A percentile compares a stretch with the other conserved stretches of the same genome.
phyloP scores from a whole-genome alignment of 1,140 invertebrate species.

The Leptestheria dahalacensis region DNA sequence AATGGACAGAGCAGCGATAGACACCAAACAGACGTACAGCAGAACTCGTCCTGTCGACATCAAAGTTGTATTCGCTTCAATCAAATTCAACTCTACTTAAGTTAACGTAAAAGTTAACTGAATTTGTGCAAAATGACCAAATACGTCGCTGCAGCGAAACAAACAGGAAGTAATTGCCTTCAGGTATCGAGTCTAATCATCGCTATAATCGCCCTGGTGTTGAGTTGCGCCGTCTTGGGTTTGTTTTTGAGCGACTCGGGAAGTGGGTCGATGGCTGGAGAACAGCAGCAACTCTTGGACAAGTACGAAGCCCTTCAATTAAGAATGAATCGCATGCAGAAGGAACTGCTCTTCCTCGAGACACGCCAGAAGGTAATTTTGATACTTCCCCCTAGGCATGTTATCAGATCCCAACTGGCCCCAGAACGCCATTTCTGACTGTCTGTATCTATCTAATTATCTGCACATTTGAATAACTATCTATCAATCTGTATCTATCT shows the following conservation, averaged over 20 bases:
- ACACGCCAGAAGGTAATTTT: neutral
- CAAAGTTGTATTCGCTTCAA: no score
- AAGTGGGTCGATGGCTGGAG: neutral
- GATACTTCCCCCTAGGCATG: neutral
- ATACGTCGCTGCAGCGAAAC: neutral
- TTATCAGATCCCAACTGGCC: no score
- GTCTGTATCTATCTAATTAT: no score
- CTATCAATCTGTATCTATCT: no score
- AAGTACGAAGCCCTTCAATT: neutral
- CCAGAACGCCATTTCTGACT: no score
- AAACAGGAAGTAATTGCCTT: neutral
- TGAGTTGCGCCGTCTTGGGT: neutral
- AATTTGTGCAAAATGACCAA: neutral
- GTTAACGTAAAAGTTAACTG: no score
- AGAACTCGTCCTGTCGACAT: no score
- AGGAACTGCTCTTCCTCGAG: constrained; percentile 3
- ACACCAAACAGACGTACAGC: no score
- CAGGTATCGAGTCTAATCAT: neutral
- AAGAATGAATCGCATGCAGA: constrained; percentile 5
- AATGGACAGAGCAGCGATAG: no score
- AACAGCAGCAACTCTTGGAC: neutral
- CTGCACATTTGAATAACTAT: no score
- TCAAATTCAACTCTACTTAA: no score
- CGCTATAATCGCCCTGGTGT: neutral
- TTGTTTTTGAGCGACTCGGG: neutral